phyloP scores from a whole-genome alignment of 2,113 vertebrate genomes.

The Anolis carolinensis region DNA sequence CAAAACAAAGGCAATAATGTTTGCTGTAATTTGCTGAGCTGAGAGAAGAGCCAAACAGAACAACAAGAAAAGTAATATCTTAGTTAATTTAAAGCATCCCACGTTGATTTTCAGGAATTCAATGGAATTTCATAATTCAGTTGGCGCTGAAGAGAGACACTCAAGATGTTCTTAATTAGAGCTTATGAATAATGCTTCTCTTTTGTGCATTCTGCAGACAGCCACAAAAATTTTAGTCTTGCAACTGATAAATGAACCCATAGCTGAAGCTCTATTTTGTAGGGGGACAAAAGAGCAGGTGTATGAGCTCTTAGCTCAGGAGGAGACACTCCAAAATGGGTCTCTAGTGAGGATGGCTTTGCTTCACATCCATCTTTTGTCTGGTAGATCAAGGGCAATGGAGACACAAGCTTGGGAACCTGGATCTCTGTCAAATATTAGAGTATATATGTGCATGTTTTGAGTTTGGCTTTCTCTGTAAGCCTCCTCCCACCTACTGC shows the following conservation, averaged over 20 bases:
- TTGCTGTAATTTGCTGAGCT: conserved; percentile 47
- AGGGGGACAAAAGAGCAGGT: conserved; percentile 57
- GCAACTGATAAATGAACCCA: conserved; percentile 49
- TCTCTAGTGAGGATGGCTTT: conserved; percentile 44
- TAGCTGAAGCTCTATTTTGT: conserved; percentile 26
- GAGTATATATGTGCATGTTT: too few relatives aligned
- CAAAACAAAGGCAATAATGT: conserved; percentile 57
- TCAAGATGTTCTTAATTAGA: conserved; percentile 73
- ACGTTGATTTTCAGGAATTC: conserved; percentile 45
- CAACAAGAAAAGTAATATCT: conserved; percentile 54
- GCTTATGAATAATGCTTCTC: conserved; percentile 58
- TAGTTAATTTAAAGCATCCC: conserved; percentile 46
- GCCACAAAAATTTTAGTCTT: conserved; percentile 54
- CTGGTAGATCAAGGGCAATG: not conserved
- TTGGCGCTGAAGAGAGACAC: conserved; percentile 60
- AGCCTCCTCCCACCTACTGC: not conserved
- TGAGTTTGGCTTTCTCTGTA: not conserved
- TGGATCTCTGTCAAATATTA: not conserved
- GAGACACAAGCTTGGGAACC: not conserved
- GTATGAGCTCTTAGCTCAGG: conserved; percentile 53
- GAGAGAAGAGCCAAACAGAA: conserved; percentile 56
- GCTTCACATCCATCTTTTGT: not conserved
- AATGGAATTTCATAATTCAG: conserved; percentile 63
- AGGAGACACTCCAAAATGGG: conserved; percentile 34
- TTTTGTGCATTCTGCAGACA: conserved; percentile 56